Evolutionary conservation across 2,888 invertebrate genomes (phyloP).

Genomic region (Troilus luridus): DNA sequence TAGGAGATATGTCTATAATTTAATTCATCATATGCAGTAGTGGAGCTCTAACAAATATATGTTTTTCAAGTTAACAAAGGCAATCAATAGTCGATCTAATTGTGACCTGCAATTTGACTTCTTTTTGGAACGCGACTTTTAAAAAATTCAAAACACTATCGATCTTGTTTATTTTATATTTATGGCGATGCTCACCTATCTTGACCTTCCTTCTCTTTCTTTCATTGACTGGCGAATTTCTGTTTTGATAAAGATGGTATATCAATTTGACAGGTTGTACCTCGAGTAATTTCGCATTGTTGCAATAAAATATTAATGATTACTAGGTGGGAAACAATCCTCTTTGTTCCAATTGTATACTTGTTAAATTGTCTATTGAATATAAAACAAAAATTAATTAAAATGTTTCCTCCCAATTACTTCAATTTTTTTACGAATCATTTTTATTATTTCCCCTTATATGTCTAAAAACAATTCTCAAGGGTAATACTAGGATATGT

Average conservation of each 20-base stretch:
- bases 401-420: no score
- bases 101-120: constrained; percentile 3
- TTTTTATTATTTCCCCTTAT: no score
- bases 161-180: constrained; percentile 32
- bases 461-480: no score
- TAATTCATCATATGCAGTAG: background rate
- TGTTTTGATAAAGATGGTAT: background rate
- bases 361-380: no score
- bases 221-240: background rate
- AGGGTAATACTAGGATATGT: no score
- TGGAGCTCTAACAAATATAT: background rate
- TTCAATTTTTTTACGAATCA: no score
- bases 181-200: background rate
- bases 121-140: background rate
- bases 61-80: background rate
- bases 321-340: no score
- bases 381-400: no score
- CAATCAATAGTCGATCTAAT: background rate
- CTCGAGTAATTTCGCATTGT: no score
- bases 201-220: background rate
- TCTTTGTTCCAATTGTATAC: no score
- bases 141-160: constrained; percentile 34
- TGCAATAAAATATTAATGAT: no score
- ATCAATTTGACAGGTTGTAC: background rate
- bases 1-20: background rate